These are phyloP conservation scores for Coptodon rendalli DNA, from an alignment of 2,113 vertebrate genomes.

Conservation along the genomic window DNA sequence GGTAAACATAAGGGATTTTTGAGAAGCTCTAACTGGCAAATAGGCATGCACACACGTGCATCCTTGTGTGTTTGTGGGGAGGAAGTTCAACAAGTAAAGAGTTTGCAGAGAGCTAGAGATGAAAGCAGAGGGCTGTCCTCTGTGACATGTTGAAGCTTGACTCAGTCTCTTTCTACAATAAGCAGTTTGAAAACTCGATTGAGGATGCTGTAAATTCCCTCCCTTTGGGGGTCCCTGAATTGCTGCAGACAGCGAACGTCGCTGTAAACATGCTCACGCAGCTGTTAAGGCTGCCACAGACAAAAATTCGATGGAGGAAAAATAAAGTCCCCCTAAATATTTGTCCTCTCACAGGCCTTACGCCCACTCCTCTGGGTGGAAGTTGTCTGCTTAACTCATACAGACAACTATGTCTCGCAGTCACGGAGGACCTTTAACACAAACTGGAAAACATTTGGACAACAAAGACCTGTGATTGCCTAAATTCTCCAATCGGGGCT, in stretches of 20 bases:
- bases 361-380: not conserved
- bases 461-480: not conserved
- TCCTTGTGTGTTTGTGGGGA: not conserved
- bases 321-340: not conserved
- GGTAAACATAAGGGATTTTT: not conserved
- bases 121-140: not conserved
- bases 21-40: not conserved
- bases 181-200: not conserved
- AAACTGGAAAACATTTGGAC: not conserved
- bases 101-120: not conserved
- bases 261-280: not conserved
- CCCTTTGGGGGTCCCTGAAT: conserved; percentile 5
- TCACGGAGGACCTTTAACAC: not conserved
- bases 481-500: not conserved
- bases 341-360: not conserved
- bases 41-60: not conserved
- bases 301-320: not conserved
- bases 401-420: not conserved
- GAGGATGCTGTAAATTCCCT: not conserved
- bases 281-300: not conserved
- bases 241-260: not conserved
- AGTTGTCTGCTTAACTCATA: not conserved
- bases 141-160: not conserved
- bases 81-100: not conserved
- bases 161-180: conserved; percentile 1